phyloP scores from a whole-genome alignment of 2,797 vertebrate genomes.

The Pangasius larnaudii region DNA sequence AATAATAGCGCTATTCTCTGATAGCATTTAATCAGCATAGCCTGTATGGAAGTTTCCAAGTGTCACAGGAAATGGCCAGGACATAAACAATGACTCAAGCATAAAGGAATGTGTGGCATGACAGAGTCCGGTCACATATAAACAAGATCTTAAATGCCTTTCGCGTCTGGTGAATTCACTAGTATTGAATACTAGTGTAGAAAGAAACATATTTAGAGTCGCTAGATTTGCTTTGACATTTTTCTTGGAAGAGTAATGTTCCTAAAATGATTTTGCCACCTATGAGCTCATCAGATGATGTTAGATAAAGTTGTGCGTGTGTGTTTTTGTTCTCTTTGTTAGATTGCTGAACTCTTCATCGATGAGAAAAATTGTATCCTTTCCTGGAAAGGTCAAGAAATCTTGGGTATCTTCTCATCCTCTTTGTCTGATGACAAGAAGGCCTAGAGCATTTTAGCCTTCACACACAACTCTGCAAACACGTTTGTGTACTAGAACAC shows the following conservation, averaged over 20 bases:
- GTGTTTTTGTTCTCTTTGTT: slow-evolving; percentile 31
- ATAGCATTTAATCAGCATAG: slow-evolving; percentile 46
- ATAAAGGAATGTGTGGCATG: slow-evolving; percentile 61
- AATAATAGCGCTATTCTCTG: slow-evolving; percentile 40
- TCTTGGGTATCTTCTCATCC: neutral
- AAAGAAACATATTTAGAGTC: neutral
- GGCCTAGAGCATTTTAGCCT: neutral
- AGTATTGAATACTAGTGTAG: neutral
- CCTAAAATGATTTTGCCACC: neutral
- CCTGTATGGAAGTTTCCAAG: slow-evolving; percentile 43
- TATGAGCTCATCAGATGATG: neutral
- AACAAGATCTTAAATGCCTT: neutral
- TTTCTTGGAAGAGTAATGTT: neutral
- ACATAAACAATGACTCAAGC: slow-evolving; percentile 68
- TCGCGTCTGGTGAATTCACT: neutral
- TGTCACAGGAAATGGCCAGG: slow-evolving; percentile 58
- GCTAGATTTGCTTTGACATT: neutral
- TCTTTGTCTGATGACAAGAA: neutral
- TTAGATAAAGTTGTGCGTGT: neutral
- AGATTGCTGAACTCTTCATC: slow-evolving; percentile 84
- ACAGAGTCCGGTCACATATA: slow-evolving; percentile 47
- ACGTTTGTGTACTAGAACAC: neutral
- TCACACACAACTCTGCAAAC: neutral
- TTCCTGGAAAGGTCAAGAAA: slow-evolving; percentile 48
- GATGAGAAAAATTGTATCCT: slow-evolving; percentile 84